phyloP scores from a whole-genome alignment of 2,113 vertebrate genomes.

The Choloepus hoffmanni region DNA sequence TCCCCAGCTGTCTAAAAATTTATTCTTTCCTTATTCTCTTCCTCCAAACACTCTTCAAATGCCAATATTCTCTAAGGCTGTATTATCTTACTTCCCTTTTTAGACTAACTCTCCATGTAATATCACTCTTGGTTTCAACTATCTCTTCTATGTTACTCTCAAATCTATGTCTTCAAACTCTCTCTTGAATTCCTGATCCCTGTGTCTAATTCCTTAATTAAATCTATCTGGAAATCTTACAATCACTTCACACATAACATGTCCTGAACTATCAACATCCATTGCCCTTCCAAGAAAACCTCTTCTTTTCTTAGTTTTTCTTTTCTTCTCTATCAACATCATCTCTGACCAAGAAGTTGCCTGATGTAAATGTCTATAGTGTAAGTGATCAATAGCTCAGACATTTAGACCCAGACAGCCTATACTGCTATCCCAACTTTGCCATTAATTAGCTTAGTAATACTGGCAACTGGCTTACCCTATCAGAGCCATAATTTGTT shows the following conservation, averaged over 20 bases:
- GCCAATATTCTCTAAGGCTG: neutral
- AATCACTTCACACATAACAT: neutral
- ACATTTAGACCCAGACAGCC: neutral
- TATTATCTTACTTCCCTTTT: neutral
- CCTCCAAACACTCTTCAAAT: neutral
- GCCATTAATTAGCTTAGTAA: constrained; percentile 54
- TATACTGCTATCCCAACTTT: constrained; percentile 18
- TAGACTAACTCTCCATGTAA: neutral
- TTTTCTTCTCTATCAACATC: neutral
- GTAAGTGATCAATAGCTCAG: constrained; percentile 30
- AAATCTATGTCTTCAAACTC: neutral
- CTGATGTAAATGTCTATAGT: neutral
- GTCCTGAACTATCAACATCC: neutral
- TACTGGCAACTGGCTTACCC: constrained; percentile 27
- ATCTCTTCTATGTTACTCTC: neutral
- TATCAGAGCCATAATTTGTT: constrained; percentile 1
- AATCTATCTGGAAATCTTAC: neutral
- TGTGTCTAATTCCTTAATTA: neutral
- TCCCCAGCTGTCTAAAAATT: neutral
- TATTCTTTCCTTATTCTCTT: neutral
- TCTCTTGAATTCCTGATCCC: neutral
- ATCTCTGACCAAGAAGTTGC: neutral
- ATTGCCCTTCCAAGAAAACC: neutral
- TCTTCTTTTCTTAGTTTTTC: neutral
- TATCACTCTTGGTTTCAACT: neutral